Conservation (phyloP, 1,140 invertebrate genomes). For the Monochamus saltuarius region DNA sequence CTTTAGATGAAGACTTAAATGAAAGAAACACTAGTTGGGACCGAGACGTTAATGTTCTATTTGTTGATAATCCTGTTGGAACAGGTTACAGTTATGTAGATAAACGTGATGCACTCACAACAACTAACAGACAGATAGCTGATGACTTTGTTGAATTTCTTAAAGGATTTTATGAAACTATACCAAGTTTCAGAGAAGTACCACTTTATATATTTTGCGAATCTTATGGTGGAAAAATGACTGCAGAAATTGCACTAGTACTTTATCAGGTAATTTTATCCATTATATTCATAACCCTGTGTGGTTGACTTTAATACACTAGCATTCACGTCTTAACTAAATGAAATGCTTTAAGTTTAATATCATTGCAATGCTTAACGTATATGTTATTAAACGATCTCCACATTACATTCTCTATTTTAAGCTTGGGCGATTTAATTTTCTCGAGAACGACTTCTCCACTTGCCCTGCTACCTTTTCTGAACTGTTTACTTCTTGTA, state of each 20-base stretch:
- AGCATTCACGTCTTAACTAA: too few relatives aligned
- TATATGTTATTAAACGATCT: too few relatives aligned
- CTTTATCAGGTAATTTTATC: conserved; percentile 59
- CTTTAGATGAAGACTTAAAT: conserved; percentile 64
- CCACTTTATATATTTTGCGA: conserved; percentile 82
- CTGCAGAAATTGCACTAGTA: conserved; percentile 69
- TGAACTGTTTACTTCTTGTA: too few relatives aligned
- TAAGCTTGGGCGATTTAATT: too few relatives aligned
- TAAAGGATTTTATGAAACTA: conserved; percentile 60
- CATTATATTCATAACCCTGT: too few relatives aligned
- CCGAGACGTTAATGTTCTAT: conserved; percentile 72
- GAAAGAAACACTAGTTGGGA: conserved; percentile 75
- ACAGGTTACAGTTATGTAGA: conserved; percentile 84
- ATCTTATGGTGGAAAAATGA: conserved; percentile 90
- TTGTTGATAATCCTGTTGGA: conserved; percentile 87
- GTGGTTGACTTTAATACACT: too few relatives aligned
- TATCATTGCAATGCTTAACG: too few relatives aligned
- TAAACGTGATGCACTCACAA: conserved; percentile 56
- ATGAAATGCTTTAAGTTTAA: too few relatives aligned
- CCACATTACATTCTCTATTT: too few relatives aligned
- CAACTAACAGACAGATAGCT: conserved; percentile 73
- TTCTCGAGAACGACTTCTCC: too few relatives aligned
- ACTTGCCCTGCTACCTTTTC: too few relatives aligned
- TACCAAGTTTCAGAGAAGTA: conserved; percentile 67
- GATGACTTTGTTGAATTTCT: conserved; percentile 75